Base-by-base conservation (phyloP, 2,888 invertebrate genomes). In the Acronicta aceris region DNA sequence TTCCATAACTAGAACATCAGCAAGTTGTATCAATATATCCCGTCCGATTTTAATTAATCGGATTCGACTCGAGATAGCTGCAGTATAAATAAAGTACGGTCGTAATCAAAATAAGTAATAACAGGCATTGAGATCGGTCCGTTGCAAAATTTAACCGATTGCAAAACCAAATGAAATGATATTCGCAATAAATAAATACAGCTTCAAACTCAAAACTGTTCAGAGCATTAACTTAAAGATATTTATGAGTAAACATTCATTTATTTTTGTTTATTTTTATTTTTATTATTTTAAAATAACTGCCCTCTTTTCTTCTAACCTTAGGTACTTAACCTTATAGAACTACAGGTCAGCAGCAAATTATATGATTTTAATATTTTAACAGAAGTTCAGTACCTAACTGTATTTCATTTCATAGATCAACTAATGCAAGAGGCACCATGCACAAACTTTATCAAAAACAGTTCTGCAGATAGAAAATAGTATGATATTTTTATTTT, bases 61-160 rank as follows among this genome's bases (percentile, higher is more conserved):
- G 38, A 54, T 53, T 40, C 12, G 7, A 16, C n/a, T 49, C 30
- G 13, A 15, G n/a, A 25, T 51, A 25, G 10, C 5, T 57, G 4
- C 51, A 46, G 41, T 40, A 41, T 16, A 33, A 53, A 41, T 16
- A 33, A 53, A 59, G 48, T 9, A 12, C 8, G 2, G 15, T 40
- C 1, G 53, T 36, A 59, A 59, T 53, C 53, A 48, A 48, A 59
- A 59, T 42, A 47, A 52, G 46, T 59, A 41, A 52, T 52, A 51
- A 33, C 52, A 12, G 30, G 33, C 51, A 30, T 16, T 1, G 21
- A 36, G n/a, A 36, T 17, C 21, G 33, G 21, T n/a, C 49, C 8
- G n/a, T 15, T 30, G 16, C 12, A 16, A 10, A 27, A 16, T 16
- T 12, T 2, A 33, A 33, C 30, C 16, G 17, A 17, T 17, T 25